A percentile compares a stretch with the other conserved stretches of the same genome.
phyloP scores from a whole-genome alignment of 2,888 invertebrate species.

The Chaetogeoica ovagalla region DNA sequence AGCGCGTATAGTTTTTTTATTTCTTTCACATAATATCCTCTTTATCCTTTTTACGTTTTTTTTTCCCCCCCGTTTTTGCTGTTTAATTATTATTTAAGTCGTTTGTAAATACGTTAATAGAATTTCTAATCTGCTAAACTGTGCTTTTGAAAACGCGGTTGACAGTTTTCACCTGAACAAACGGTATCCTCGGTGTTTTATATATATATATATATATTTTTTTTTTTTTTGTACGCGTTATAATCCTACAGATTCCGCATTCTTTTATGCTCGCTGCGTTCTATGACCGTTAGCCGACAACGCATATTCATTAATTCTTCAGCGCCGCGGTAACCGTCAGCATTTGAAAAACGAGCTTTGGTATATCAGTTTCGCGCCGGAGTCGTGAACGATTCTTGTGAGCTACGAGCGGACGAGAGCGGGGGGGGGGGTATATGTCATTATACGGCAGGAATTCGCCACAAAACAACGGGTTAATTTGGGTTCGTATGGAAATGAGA shows the following conservation, averaged over 20 bases:
- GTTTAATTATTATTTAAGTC: too few relatives aligned
- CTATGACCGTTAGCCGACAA: background rate
- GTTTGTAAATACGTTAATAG: too few relatives aligned
- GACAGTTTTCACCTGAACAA: background rate
- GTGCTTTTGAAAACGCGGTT: background rate
- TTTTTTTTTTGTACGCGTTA: background rate
- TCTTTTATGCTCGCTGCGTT: background rate
- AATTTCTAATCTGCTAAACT: background rate
- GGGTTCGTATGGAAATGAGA: slow-evolving; percentile 41
- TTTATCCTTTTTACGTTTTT: too few relatives aligned
- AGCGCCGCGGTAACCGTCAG: background rate
- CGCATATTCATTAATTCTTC: slow-evolving; percentile 20
- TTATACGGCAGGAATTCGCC: slow-evolving; percentile 46
- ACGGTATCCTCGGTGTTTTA: background rate
- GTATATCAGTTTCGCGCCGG: slow-evolving; percentile 22
- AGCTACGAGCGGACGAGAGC: too few relatives aligned
- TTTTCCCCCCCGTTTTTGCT: too few relatives aligned
- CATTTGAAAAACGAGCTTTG: slow-evolving; percentile 41
- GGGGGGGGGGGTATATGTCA: slow-evolving; percentile 24
- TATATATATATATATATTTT: too few relatives aligned
- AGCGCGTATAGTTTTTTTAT: too few relatives aligned
- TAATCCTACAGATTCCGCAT: slow-evolving; percentile 6
- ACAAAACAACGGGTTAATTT: slow-evolving; percentile 52
- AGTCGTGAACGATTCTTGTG: background rate
- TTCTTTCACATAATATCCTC: too few relatives aligned